Evolutionary conservation across 2,888 invertebrate genomes (phyloP).

Genomic region (Drosophila stalkeri): DNA sequence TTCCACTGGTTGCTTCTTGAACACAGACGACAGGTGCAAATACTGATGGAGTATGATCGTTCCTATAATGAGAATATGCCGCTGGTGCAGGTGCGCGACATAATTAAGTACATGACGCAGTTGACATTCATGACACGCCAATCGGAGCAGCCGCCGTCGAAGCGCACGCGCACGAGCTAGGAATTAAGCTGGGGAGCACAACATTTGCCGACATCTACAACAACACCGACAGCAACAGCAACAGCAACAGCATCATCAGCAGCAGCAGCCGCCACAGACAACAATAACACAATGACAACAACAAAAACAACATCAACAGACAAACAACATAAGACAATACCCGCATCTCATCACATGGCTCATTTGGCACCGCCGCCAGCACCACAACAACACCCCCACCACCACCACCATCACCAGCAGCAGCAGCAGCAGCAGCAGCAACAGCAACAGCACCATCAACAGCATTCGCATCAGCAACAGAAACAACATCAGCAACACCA

Average conservation of each 20-base stretch:
- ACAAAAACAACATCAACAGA: slow-evolving; percentile 25
- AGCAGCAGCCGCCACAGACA: slow-evolving; percentile 28
- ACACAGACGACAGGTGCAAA: slow-evolving; percentile 90
- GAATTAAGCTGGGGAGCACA: slow-evolving; percentile 86
- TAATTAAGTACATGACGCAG: slow-evolving; percentile 94
- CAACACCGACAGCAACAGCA: slow-evolving; percentile 71
- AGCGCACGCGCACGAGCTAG: slow-evolving; percentile 85
- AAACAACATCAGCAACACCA: slow-evolving; percentile 37
- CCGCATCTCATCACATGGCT: slow-evolving; percentile 35
- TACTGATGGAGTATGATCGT: slow-evolving; percentile 91
- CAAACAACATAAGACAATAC: slow-evolving; percentile 25
- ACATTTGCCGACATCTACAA: slow-evolving; percentile 80
- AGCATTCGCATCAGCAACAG: slow-evolving; percentile 11
- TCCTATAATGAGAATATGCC: slow-evolving; percentile 91
- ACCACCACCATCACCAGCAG: slow-evolving; percentile 57
- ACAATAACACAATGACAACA: slow-evolving; percentile 31
- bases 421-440: slow-evolving; percentile 31
- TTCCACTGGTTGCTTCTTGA: background rate
- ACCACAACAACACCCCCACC: slow-evolving; percentile 50
- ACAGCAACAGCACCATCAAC: slow-evolving; percentile 32
- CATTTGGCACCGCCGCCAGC: slow-evolving; percentile 66
- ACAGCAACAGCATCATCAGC: slow-evolving; percentile 43
- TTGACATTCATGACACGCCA: slow-evolving; percentile 92
- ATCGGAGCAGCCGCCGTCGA: slow-evolving; percentile 84
- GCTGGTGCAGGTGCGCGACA: slow-evolving; percentile 92